Base-by-base conservation (phyloP, 2,888 invertebrate genomes). In the Lutraria lutraria region DNA sequence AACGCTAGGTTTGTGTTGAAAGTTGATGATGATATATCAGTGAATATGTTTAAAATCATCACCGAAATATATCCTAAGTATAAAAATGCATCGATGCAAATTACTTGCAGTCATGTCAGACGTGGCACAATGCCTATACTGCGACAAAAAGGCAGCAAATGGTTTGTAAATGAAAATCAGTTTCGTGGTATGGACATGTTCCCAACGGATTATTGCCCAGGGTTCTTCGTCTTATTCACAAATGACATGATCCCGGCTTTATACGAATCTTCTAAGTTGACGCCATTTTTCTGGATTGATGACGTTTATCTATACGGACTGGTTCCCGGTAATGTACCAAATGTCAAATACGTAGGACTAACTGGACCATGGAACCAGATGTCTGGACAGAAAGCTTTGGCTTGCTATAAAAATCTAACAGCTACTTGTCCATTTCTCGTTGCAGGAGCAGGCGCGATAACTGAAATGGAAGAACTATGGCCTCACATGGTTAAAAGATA, bases 161-260 rank as follows among this genome's bases (percentile, higher is more conserved):
- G 83, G 83, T 83, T 21, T 34, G 83, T 83, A 0, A 25, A 34
- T 13, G 15, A 83, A 31, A 83, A 34, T 13, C 83, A 83, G 31
- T 83, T 60, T 43, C 60, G 60, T 63, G 83, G 83, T 0, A 29
- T 34, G 8, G n/a, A 19, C 63, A 21, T 4, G 0, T 83, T 63
- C 19, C 83, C 83, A 21, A 83, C 83, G 19, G 60, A 83, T 63
- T 83, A 83, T 63, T 83, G 83, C n/a, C 63, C 83, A 21, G 83
- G 83, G 0, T 60, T 83, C n/a, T 63, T 83, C 6, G 63, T n/a
- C n/a, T n/a, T n/a, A n/a, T n/a, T n/a, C n/a, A n/a, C n/a, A n/a
- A n/a, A n/a, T n/a, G n/a, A n/a, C n/a, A n/a, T n/a, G n/a, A n/a
- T n/a, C n/a, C n/a, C n/a, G n/a, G n/a, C n/a, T n/a, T n/a, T n/a